These are phyloP conservation scores for Atlantisia rogersi DNA, from an alignment of 2,113 vertebrate species.

Conservation along the genomic window DNA sequence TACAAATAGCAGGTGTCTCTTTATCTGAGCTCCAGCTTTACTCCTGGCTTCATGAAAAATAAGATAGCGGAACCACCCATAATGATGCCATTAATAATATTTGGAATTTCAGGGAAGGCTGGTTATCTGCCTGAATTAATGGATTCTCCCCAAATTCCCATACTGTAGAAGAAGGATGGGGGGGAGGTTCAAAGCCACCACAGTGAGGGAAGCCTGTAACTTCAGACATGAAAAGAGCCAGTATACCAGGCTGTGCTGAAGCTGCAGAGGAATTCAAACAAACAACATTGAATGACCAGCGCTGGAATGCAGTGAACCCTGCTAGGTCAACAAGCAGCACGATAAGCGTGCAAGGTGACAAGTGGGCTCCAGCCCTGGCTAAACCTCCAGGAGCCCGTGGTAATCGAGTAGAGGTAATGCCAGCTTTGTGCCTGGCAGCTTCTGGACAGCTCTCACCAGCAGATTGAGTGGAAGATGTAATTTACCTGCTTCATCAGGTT, in stretches of 20 bases:
- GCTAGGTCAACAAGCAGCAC: not conserved
- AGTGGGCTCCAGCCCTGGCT: not conserved
- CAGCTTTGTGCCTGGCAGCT: not conserved
- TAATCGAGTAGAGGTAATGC: not conserved
- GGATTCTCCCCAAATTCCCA: not conserved
- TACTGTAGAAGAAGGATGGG: not conserved
- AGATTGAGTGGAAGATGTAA: not conserved
- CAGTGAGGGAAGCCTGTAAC: not conserved
- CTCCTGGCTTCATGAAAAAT: not conserved
- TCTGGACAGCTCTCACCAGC: not conserved
- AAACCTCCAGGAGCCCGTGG: not conserved
- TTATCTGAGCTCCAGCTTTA: not conserved
- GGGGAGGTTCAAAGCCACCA: not conserved
- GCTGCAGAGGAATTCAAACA: slow-evolving; percentile 43
- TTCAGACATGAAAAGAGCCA: not conserved
- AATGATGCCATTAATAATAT: not conserved
- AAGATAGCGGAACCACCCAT: not conserved
- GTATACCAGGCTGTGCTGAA: not conserved
- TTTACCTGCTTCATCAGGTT: not conserved
- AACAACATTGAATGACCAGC: not conserved
- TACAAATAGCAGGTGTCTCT: not conserved
- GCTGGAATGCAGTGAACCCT: slow-evolving; percentile 25
- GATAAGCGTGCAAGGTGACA: not conserved
- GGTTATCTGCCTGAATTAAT: not conserved
- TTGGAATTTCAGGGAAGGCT: not conserved